Evolutionary conservation across 2,797 vertebrate genomes (phyloP).

Genomic region (Megaceryle alcyon): DNA sequence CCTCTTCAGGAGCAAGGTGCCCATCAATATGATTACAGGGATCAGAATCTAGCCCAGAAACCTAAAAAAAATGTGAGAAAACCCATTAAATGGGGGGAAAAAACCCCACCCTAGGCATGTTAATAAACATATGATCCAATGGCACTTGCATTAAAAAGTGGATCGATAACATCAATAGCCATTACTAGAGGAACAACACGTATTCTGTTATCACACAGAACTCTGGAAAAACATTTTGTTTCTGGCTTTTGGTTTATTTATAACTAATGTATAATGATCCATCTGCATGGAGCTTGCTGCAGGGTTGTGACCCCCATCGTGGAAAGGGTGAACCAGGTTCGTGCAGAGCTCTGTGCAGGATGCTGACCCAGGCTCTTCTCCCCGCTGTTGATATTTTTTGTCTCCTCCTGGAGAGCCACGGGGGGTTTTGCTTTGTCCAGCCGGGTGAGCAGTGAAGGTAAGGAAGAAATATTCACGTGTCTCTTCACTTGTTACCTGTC

Average conservation of each 20-base stretch:
- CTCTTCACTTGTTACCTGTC: not conserved
- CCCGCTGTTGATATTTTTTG: fast-evolving
- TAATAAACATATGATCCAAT: not conserved
- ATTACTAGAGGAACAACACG: not conserved
- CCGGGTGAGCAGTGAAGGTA: not conserved
- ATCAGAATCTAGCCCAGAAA: not conserved
- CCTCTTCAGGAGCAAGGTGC: not conserved
- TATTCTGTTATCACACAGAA: not conserved
- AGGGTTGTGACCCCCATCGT: fast-evolving
- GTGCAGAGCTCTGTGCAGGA: not conserved
- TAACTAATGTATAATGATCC: not conserved
- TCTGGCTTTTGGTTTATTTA: not conserved
- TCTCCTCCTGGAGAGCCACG: fast-evolving
- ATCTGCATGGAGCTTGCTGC: fast-evolving
- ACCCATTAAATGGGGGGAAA: not conserved
- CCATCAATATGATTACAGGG: fast-evolving
- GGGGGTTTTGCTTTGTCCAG: not conserved
- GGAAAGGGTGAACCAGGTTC: not conserved
- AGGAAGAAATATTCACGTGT: too few relatives aligned
- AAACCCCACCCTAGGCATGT: not conserved
- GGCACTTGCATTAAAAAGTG: not conserved
- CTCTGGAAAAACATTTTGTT: not conserved
- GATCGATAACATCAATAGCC: constrained; percentile 47
- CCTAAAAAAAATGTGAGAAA: not conserved
- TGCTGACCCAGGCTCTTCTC: not conserved